Conservation (phyloP, 2,797 vertebrate species). For the Lithobates pipiens region DNA sequence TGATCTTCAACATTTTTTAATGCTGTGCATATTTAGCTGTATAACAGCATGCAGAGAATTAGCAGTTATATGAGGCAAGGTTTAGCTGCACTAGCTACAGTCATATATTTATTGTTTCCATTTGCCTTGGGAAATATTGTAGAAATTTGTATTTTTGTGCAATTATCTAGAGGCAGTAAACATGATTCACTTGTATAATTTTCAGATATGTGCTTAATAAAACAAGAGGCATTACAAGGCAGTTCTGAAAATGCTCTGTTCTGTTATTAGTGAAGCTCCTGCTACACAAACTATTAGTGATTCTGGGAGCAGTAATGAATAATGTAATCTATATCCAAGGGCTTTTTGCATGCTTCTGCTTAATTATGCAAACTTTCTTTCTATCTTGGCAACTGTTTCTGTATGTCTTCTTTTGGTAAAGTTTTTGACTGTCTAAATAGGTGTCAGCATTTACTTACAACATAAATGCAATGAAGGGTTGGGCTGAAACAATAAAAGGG, state of each 20-base stretch:
- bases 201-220: slow-evolving; percentile 50
- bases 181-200: slow-evolving; percentile 53
- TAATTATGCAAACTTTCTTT: slow-evolving; percentile 42
- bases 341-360: slow-evolving; percentile 29
- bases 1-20: neutral
- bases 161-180: slow-evolving; percentile 50
- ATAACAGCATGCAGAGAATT: neutral
- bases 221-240: slow-evolving; percentile 47
- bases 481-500: too few species aligned
- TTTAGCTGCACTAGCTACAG: slow-evolving; percentile 9
- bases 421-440: neutral
- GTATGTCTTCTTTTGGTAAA: neutral
- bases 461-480: neutral
- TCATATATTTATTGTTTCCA: slow-evolving; percentile 24
- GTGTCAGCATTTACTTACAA: neutral
- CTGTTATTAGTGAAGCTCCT: slow-evolving; percentile 48
- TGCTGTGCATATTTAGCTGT: slow-evolving; percentile 12
- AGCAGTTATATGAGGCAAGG: slow-evolving; percentile 21
- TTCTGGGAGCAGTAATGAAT: slow-evolving; percentile 42
- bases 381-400: slow-evolving; percentile 13
- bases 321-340: slow-evolving; percentile 44
- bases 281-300: slow-evolving; percentile 47
- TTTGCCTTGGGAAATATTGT: slow-evolving; percentile 18
- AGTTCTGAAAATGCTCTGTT: slow-evolving; percentile 26
- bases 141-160: slow-evolving; percentile 38